Evolutionary conservation across 2,113 vertebrate genomes (phyloP).

Genomic region (Lampris megalopsis): DNA sequence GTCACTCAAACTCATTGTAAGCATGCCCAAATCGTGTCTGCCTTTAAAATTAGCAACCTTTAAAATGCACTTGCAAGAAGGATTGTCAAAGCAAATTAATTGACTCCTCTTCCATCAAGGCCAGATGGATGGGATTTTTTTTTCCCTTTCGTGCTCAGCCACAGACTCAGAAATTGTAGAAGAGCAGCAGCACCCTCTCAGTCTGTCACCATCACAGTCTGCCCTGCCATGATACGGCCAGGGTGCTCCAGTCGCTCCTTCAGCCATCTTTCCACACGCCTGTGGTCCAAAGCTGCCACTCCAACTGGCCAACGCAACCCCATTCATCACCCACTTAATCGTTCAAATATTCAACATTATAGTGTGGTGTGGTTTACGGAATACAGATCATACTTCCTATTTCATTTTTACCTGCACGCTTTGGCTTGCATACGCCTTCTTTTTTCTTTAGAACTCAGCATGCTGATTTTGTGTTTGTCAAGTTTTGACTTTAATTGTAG

Average conservation of each 20-base stretch:
- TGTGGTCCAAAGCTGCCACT: conserved; percentile 32
- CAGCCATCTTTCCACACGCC: conserved; percentile 33
- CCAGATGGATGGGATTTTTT: conserved; percentile 63
- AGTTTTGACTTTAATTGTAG: no score
- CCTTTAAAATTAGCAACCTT: neutral
- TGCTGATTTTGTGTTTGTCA: no score
- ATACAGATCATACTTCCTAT: conserved; percentile 34
- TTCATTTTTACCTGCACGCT: conserved; percentile 13
- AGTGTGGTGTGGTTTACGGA: neutral
- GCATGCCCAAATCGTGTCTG: no score
- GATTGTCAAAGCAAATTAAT: neutral
- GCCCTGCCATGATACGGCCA: conserved; percentile 47
- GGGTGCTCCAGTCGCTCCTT: conserved; percentile 25
- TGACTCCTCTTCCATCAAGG: conserved; percentile 34
- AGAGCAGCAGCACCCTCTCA: conserved; percentile 65
- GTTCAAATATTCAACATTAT: neutral
- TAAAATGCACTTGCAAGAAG: conserved; percentile 8
- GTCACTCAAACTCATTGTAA: neutral
- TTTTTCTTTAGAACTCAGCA: no score
- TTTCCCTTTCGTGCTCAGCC: conserved; percentile 31
- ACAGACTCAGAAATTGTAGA: conserved; percentile 65
- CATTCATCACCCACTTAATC: conserved; percentile 25
- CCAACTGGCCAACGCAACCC: conserved; percentile 43
- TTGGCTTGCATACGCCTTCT: no score
- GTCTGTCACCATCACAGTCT: conserved; percentile 66